These are phyloP conservation scores for Chrysotoxum bicinctum DNA, from an alignment of 2,888 invertebrate species.

Conservation along the genomic window DNA sequence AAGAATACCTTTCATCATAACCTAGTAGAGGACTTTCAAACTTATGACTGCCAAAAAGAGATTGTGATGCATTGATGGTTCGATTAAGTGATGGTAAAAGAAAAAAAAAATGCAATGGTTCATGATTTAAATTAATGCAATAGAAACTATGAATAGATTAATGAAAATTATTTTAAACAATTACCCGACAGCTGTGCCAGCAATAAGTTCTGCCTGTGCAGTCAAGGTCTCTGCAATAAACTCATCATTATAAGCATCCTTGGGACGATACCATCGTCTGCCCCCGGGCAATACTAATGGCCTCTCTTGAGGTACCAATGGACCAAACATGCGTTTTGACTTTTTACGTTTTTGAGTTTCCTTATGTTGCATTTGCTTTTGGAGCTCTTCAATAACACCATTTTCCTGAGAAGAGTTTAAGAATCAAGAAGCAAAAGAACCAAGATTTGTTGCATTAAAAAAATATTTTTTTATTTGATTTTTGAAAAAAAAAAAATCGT, in stretches of 20 bases:
- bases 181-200: conserved; percentile 93
- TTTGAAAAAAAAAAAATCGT: background rate
- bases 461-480: conserved; percentile 25
- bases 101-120: conserved; percentile 43
- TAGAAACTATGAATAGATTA: background rate
- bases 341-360: conserved; percentile 82
- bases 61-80: conserved; percentile 62
- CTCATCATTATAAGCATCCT: conserved; percentile 94
- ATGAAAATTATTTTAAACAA: conserved; percentile 73
- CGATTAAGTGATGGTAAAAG: conserved; percentile 53
- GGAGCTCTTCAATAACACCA: conserved; percentile 82
- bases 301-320: conserved; percentile 85
- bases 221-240: conserved; percentile 93
- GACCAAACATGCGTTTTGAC: conserved; percentile 83
- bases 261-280: conserved; percentile 90
- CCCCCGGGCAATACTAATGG: conserved; percentile 90
- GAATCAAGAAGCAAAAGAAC: conserved; percentile 55
- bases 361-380: conserved; percentile 82
- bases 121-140: conserved; percentile 43
- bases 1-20: conserved; percentile 81
- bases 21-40: conserved; percentile 81
- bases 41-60: conserved; percentile 76
- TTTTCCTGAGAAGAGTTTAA: conserved; percentile 75
- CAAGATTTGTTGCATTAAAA: conserved; percentile 5
- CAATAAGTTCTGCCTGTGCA: conserved; percentile 92